Conservation (phyloP, 2,888 invertebrate genomes). For the Omphaloscelis lunosa region DNA sequence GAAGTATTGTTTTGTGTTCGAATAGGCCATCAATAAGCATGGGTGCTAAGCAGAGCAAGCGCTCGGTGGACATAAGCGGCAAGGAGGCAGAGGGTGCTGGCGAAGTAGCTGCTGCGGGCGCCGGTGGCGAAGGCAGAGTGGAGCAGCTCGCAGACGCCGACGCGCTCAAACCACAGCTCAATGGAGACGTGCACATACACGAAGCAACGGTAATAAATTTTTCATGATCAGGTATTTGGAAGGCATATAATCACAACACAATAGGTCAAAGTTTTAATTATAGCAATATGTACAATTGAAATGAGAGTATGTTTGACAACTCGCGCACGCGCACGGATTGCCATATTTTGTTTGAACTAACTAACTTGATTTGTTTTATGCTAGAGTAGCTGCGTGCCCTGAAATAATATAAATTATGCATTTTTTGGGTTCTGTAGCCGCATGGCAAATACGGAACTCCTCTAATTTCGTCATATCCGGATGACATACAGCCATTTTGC, state of each 20-base stretch:
- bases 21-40: conserved; percentile 89
- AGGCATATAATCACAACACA: conserved; percentile 5
- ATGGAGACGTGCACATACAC: conserved; percentile 92
- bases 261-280: not conserved
- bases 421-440: no score
- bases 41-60: conserved; percentile 97
- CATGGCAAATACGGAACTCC: not conserved
- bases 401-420: not conserved
- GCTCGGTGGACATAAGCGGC: conserved; percentile 96
- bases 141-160: conserved; percentile 95
- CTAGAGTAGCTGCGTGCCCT: not conserved
- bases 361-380: conserved; percentile 12
- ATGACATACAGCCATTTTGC: not conserved
- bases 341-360: not conserved
- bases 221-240: not conserved
- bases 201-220: conserved; percentile 88
- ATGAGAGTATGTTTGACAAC: not conserved
- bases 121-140: conserved; percentile 92
- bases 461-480: not conserved
- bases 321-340: not conserved
- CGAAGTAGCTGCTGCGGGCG: conserved; percentile 91
- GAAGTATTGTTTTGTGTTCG: conserved; percentile 27
- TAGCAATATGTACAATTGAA: not conserved
- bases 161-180: conserved; percentile 93
- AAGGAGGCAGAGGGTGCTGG: conserved; percentile 92